phyloP scores from a whole-genome alignment of 2,888 invertebrate species.

The Chrysina gloriosa region DNA sequence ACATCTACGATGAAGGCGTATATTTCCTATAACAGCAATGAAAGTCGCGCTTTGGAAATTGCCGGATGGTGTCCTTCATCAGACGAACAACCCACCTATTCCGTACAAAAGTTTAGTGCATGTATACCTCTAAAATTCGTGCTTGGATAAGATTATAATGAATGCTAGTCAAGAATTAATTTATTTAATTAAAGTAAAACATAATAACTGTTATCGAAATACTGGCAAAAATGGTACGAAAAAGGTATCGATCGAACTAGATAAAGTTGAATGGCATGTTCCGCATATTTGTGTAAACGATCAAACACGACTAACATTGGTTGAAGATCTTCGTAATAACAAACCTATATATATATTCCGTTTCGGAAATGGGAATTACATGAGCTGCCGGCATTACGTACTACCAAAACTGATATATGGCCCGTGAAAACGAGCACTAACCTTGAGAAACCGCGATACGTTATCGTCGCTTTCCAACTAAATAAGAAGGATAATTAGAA shows the following conservation, averaged over 20 bases:
- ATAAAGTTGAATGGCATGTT: conserved; percentile 36
- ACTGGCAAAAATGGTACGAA: not conserved
- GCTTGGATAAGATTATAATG: conserved; percentile 58
- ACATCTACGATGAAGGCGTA: conserved; percentile 57
- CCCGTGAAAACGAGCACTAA: no score
- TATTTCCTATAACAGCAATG: conserved; percentile 52
- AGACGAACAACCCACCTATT: conserved; percentile 38
- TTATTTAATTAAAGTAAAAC: conserved; percentile 52
- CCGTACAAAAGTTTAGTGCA: conserved; percentile 52
- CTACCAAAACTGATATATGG: conserved; percentile 15
- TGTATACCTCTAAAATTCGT: conserved; percentile 55
- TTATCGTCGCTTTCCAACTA: conserved; percentile 18
- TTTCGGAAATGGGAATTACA: conserved; percentile 31
- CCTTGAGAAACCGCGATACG: conserved; percentile 2
- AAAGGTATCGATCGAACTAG: conserved; percentile 6
- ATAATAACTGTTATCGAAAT: conserved; percentile 50
- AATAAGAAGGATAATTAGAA: conserved; percentile 17
- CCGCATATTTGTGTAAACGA: conserved; percentile 32
- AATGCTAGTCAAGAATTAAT: conserved; percentile 60
- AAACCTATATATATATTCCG: conserved; percentile 26
- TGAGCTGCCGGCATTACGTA: conserved; percentile 10
- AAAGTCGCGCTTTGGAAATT: conserved; percentile 51
- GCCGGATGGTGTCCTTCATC: conserved; percentile 47
- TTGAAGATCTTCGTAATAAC: conserved; percentile 3
- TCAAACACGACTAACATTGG: conserved; percentile 16